Conservation (phyloP, 2,888 invertebrate species). For the Fissipunctia ypsillon region DNA sequence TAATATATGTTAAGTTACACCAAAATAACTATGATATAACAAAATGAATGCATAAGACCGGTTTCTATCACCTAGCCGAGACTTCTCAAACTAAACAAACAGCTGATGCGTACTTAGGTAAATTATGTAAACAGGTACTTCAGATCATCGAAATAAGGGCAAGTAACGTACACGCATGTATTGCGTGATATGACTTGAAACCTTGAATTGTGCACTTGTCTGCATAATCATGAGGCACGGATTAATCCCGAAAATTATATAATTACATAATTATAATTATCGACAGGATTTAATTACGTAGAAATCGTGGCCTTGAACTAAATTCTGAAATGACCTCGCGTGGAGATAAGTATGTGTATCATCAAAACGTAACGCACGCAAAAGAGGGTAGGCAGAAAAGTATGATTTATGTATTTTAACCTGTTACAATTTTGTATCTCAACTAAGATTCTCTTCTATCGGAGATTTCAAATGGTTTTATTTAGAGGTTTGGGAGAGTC, state of each 20-base stretch:
- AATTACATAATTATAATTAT: slow-evolving; percentile 31
- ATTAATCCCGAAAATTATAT: slow-evolving; percentile 43
- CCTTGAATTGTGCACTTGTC: slow-evolving; percentile 40
- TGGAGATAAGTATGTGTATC: slow-evolving; percentile 20
- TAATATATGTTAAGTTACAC: background rate
- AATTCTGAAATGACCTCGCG: slow-evolving; percentile 29
- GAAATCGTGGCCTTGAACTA: slow-evolving; percentile 54
- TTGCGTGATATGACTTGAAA: slow-evolving; percentile 40
- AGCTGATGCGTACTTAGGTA: slow-evolving; percentile 15
- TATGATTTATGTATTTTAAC: no score
- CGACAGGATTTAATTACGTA: slow-evolving; percentile 40
- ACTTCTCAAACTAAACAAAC: slow-evolving; percentile 7
- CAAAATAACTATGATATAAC: background rate
- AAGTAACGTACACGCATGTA: slow-evolving; percentile 20
- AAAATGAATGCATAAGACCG: background rate
- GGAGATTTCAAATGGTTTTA: background rate
- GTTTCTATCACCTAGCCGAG: slow-evolving; percentile 19
- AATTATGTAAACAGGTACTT: slow-evolving; percentile 18
- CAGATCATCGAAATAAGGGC: slow-evolving; percentile 19
- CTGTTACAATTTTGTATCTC: background rate
- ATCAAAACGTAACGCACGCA: background rate
- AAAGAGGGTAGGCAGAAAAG: background rate
- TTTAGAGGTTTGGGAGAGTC: background rate
- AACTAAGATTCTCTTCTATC: background rate
- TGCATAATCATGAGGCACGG: slow-evolving; percentile 25